Evolutionary conservation across 2,888 invertebrate species (phyloP), one percentile per base, ranked within the genome.

Genomic region (Euzophera pinguis): DNA sequence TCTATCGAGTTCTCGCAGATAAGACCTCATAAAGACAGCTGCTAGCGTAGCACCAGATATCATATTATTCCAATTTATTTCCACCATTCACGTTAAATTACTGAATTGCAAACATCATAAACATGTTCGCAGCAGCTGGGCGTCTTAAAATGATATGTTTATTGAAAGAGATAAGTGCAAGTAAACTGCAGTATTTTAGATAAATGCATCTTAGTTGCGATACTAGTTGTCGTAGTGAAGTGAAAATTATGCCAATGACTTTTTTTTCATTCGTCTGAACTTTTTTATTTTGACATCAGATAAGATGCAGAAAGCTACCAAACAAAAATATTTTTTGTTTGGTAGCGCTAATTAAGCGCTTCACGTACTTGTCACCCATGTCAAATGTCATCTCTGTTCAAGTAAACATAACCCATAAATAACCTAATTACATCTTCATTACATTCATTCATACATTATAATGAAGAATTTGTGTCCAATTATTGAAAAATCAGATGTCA

Each of bases 61-160:
- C 16, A 47, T 37, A 22, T 22, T 47, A 47, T 50, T 51, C 39
- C 53, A 47, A 12, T 39, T 41, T 13, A 43, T 29, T 13, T 13
- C 27, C 7, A 43, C 10, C 48, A 22, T 10, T 27, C 17, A 10
- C 48, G 8, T 9, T 48, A 27, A 43, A 13, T 43, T 34, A 32
- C 35, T 37, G 45, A 38, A 38, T 38, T n/a, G 27, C 27, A 38
- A 48, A 48, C 48, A 48, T 22, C 32, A 32, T 10, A 8, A 16
- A 39, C 39, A 14, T 2, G 13, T 14, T 8, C 39, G 16, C 38
- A 6, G 13, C 48, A 48, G 48, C 48, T 38, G 27, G 8, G 8
- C 7, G 13, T 22, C 38, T 17, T 34, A 41, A 41, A 43, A 43
- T 37, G 42, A n/a, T 13, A 16, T 48, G 48, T 48, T 48, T 48